These are phyloP conservation scores for Podargus strigoides DNA, from an alignment of 2,797 vertebrate species.

Conservation along the genomic window DNA sequence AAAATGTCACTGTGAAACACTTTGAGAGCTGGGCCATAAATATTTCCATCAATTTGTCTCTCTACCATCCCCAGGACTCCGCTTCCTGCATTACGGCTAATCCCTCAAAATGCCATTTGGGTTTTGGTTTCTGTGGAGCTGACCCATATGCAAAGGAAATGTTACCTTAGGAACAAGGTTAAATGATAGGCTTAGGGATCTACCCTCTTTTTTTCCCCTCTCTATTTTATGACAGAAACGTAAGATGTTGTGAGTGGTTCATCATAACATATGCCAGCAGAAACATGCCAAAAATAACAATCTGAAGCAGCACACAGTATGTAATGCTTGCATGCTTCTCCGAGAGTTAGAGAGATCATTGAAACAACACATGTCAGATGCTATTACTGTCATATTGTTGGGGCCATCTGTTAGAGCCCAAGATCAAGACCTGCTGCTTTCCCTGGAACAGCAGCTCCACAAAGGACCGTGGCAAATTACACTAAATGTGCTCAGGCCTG, in stretches of 20 bases:
- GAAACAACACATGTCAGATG: slow-evolving; percentile 80
- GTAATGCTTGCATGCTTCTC: slow-evolving; percentile 73
- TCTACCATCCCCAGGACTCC: background rate
- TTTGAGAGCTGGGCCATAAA: slow-evolving; percentile 2
- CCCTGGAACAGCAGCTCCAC: slow-evolving; percentile 55
- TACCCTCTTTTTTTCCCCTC: background rate
- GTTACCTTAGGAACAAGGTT: slow-evolving; percentile 67
- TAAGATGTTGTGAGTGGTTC: slow-evolving; percentile 74
- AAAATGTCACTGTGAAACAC: slow-evolving; percentile 49
- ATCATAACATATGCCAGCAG: slow-evolving; percentile 76
- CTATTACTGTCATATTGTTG: slow-evolving; percentile 75
- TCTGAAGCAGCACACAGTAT: slow-evolving; percentile 71
- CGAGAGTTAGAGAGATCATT: slow-evolving; percentile 71
- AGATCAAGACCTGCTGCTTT: slow-evolving; percentile 74
- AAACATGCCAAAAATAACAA: slow-evolving; percentile 77
- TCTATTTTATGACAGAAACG: slow-evolving; percentile 69
- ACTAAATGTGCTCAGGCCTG: slow-evolving; percentile 45
- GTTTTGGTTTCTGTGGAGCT: slow-evolving; percentile 22
- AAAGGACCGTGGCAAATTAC: slow-evolving; percentile 62
- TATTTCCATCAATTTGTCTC: slow-evolving; percentile 45
- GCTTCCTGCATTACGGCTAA: background rate
- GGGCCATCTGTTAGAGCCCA: slow-evolving; percentile 79
- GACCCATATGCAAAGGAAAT: background rate
- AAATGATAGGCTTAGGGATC: slow-evolving; percentile 47
- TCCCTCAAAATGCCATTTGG: slow-evolving; percentile 19